phyloP scores from a whole-genome alignment of 2,113 vertebrate genomes.

The Brevimyrus niger region DNA sequence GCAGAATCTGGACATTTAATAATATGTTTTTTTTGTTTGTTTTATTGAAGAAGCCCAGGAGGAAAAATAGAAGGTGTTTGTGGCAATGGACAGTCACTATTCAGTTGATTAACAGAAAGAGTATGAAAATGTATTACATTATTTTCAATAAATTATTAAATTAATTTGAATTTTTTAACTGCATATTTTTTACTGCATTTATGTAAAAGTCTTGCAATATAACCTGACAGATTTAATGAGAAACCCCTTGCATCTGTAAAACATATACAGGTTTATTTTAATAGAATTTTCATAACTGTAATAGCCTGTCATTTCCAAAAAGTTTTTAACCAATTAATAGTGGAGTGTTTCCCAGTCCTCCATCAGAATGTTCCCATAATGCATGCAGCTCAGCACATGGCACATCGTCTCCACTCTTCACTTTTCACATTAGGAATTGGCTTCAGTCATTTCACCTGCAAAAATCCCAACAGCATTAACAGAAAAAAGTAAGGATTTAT shows the following conservation, averaged over 20 bases:
- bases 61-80: background rate
- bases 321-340: background rate
- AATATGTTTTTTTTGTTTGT: background rate
- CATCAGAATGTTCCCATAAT: background rate
- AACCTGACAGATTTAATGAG: background rate
- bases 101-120: background rate
- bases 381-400: background rate
- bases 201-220: background rate
- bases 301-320: slow-evolving; percentile 1
- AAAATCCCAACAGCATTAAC: background rate
- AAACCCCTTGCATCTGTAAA: background rate
- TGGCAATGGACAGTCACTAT: background rate
- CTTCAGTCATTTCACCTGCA: background rate
- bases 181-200: background rate
- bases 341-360: background rate
- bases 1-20: background rate
- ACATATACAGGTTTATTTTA: slow-evolving; percentile 8
- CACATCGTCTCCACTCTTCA: background rate
- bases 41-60: background rate
- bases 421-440: background rate
- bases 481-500: background rate
- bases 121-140: background rate
- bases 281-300: background rate
- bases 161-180: background rate
- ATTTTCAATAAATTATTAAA: background rate